Base-by-base conservation (phyloP, 2,113 vertebrate genomes). In the Hippocampus abdominalis region DNA sequence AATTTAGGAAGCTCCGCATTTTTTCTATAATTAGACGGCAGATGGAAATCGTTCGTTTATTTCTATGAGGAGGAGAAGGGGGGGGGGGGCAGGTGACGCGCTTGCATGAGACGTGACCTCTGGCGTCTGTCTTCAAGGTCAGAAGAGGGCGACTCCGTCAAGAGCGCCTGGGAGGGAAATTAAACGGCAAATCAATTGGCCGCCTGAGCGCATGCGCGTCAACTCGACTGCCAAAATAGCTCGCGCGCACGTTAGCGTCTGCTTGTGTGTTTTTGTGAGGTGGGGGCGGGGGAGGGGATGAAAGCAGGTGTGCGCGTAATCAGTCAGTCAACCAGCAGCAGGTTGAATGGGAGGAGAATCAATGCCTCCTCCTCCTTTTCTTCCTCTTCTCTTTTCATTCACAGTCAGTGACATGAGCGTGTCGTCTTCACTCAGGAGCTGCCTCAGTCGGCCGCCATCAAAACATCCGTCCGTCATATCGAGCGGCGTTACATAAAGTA, bases 141-240 rank as follows among this genome's bases (percentile, higher is more conserved):
- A 86, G 82, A 83, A 81, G 62, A 72, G 84, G 81, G 80, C 77
- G 76, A 82, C 83, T 78, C 74, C 84, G 81, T 84, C 87, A 87
- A 75, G 78, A 73, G 76, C 75, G 71, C 75, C 71, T 32, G 70
- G 40, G 80, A 85, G 89, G 85, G 87, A 87, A 90, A 88, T 88
- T 84, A 90, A 91, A 91, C 86, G 88, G 87, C 81, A 82, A 91
- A 92, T 90, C 90, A 91, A 89, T 88, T 69, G 84, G 77, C 84
- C 81, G 81, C 88, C 87, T 89, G 59, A 21, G 21, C 27, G 69
- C 57, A 70, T 54, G 68, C 51, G 63, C n/a, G 59, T 12, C 15
- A 1, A 57, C 20, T 42, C 18, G 51, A 20, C 48, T 44, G 60
- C 68, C 18, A 20, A 39, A 36, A 36, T 36, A 36, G 5, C 32